A percentile compares a stretch with the other conserved stretches of the same genome.
Evolutionary conservation across 1,140 invertebrate species (phyloP).

Genomic region (Thrips palmi): DNA sequence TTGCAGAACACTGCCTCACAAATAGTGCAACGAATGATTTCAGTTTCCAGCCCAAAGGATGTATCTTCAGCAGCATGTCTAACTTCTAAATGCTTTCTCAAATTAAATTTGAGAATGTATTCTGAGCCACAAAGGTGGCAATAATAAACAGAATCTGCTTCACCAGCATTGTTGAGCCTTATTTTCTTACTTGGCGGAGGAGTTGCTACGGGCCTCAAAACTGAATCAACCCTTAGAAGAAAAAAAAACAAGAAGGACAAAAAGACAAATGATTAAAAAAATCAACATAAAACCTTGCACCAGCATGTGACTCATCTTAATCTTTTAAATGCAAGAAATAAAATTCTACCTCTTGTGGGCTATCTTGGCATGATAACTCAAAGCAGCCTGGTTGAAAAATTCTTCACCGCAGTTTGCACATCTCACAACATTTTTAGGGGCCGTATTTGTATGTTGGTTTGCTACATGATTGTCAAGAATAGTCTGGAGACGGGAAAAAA

Average conservation of each 20-base stretch:
- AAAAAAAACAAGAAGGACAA: conserved; percentile 8
- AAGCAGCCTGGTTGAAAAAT: conserved; percentile 37
- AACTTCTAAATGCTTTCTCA: conserved; percentile 25
- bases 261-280: conserved; percentile 4
- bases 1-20: conserved; percentile 46
- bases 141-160: conserved; percentile 39
- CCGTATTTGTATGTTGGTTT: conserved; percentile 22
- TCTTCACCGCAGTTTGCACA: conserved; percentile 36
- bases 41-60: neutral
- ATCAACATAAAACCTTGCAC: neutral
- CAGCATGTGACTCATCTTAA: neutral
- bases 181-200: conserved; percentile 38
- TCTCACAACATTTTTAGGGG: conserved; percentile 24
- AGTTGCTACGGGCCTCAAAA: conserved; percentile 30
- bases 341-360: conserved; percentile 31
- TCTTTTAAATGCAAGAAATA: neutral
- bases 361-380: conserved; percentile 40
- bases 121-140: conserved; percentile 47
- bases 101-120: conserved; percentile 46
- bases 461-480: conserved; percentile 36
- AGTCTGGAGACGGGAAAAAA: conserved; percentile 26
- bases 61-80: conserved; percentile 24
- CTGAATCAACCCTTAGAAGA: conserved; percentile 25
- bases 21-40: conserved; percentile 30
- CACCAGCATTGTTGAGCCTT: conserved; percentile 32